Evolutionary conservation across 2,888 invertebrate species (phyloP).

Genomic region (Dromius quadrimaculatus): DNA sequence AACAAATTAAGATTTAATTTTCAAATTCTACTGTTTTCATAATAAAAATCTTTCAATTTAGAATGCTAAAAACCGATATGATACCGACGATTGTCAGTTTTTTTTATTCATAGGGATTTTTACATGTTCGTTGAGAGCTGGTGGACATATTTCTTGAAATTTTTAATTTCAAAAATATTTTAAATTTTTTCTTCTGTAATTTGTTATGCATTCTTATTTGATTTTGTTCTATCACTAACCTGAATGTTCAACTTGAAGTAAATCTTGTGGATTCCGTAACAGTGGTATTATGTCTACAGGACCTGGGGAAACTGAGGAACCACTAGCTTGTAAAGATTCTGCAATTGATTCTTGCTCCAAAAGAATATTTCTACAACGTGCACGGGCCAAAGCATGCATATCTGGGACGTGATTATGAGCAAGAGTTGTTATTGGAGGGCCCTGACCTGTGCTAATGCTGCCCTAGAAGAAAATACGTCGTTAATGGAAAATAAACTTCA

Average conservation of each 20-base stretch:
- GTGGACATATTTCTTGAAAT: too few relatives aligned
- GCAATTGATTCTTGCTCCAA: slow-evolving; percentile 57
- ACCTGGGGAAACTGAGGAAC: slow-evolving; percentile 49
- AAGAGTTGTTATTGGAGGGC: slow-evolving; percentile 64
- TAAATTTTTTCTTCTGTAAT: too few relatives aligned
- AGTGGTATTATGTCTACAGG: slow-evolving; percentile 18
- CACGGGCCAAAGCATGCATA: slow-evolving; percentile 64
- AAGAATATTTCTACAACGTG: slow-evolving; percentile 61
- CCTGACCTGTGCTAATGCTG: slow-evolving; percentile 64
- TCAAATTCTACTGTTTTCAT: too few relatives aligned
- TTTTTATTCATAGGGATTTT: too few relatives aligned
- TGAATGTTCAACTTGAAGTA: slow-evolving; percentile 14
- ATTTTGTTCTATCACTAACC: slow-evolving; percentile 9
- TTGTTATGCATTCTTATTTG: too few relatives aligned
- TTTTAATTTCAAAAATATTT: too few relatives aligned
- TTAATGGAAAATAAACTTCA: too few relatives aligned
- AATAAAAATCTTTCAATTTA: not conserved
- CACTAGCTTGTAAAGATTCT: not conserved
- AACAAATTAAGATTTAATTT: too few relatives aligned
- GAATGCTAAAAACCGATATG: not conserved
- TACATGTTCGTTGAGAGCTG: too few relatives aligned
- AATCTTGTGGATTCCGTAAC: not conserved
- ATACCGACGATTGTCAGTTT: too few relatives aligned
- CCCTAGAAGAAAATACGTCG: slow-evolving; percentile 59
- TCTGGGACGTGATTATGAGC: slow-evolving; percentile 67